These are phyloP conservation scores for Hemibagrus guttatus DNA, from an alignment of 2,797 vertebrate species.

Conservation along the genomic window DNA sequence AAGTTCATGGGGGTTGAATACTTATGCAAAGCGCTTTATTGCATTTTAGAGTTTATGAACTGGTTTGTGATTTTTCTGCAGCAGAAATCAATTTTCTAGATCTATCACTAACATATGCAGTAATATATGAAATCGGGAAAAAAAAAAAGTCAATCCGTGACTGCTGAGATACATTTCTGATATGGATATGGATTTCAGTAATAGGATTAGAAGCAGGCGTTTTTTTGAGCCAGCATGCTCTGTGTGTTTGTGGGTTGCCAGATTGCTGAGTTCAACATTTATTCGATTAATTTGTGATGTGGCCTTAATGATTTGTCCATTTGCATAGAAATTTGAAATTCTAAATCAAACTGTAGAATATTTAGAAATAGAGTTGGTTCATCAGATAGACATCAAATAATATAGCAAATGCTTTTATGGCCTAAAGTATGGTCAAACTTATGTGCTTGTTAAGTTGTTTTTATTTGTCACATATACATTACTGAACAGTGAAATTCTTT, in stretches of 20 bases:
- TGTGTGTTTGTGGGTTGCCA: conserved; percentile 3
- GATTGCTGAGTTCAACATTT: neutral
- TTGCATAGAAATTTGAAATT: neutral
- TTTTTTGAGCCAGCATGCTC: neutral
- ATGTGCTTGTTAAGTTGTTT: too few relatives aligned
- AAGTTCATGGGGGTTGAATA: neutral
- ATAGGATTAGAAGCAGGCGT: neutral
- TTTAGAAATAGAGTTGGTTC: neutral
- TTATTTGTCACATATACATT: too few relatives aligned
- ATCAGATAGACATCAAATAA: neutral
- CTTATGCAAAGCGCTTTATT: neutral
- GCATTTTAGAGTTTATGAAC: neutral
- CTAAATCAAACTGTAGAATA: neutral
- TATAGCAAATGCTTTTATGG: neutral
- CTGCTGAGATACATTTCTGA: conserved; percentile 5
- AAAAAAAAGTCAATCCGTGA: neutral
- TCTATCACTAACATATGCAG: conserved; percentile 12
- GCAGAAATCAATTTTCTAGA: conserved; percentile 3
- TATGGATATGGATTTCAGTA: conserved; percentile 21
- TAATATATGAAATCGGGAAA: conserved; percentile 5
- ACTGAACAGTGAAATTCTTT: too few relatives aligned
- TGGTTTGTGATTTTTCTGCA: neutral
- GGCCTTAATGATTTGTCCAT: neutral
- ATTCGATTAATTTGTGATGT: neutral
- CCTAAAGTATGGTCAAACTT: too few relatives aligned